Evolutionary conservation across 2,888 invertebrate genomes (phyloP).

Genomic region (Leistus spinibarbis): DNA sequence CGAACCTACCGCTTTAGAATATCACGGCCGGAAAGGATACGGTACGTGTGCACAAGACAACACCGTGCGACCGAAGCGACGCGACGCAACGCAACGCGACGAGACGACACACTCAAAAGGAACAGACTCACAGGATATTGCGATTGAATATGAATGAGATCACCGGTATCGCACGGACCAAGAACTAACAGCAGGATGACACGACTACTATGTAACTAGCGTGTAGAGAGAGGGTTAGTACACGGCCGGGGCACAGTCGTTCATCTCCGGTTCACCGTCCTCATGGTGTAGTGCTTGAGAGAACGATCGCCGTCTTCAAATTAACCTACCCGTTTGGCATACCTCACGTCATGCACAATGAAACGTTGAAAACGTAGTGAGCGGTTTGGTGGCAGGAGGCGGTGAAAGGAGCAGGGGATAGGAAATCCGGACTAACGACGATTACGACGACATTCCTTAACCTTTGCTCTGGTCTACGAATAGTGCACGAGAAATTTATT

Average conservation of each 20-base stretch:
- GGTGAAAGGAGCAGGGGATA: background rate
- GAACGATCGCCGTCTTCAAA: constrained; percentile 27
- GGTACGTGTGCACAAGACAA: constrained; percentile 20
- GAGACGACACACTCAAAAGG: constrained; percentile 7
- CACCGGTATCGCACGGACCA: constrained; percentile 43
- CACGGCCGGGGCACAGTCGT: constrained; percentile 36
- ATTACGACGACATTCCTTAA: background rate
- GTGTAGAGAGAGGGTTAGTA: background rate
- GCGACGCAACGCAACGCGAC: constrained; percentile 8
- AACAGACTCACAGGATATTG: constrained; percentile 48
- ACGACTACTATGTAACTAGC: background rate
- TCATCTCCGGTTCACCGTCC: constrained; percentile 45
- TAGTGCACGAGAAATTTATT: background rate
- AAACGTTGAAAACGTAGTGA: background rate
- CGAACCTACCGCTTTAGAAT: background rate
- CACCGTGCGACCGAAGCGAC: too few relatives aligned
- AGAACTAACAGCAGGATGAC: background rate
- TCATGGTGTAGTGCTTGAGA: background rate
- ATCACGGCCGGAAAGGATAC: constrained; percentile 5
- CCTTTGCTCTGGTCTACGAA: background rate
- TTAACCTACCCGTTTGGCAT: constrained; percentile 1
- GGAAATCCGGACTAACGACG: background rate
- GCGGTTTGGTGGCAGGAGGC: background rate
- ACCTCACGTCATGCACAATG: background rate
- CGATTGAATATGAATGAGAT: constrained; percentile 53